phyloP scores from a whole-genome alignment of 2,888 invertebrate species.

The Tenthredo mesomela region DNA sequence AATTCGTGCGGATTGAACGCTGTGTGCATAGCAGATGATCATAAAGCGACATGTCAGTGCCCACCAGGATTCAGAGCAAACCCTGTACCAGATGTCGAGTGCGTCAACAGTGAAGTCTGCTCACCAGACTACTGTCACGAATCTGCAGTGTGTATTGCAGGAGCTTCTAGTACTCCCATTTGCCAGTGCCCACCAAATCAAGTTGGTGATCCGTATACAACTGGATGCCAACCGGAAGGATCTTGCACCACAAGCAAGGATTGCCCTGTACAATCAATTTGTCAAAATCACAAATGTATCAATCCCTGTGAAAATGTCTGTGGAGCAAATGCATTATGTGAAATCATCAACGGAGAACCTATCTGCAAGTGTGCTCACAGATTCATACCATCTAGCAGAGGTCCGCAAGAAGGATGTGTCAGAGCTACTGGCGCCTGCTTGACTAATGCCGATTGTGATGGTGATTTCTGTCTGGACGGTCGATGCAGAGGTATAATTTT shows the following conservation, averaged over 20 bases:
- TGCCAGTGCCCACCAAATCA: constrained; percentile 90
- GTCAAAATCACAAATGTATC: constrained; percentile 85
- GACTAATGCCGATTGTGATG: constrained; percentile 88
- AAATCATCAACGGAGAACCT: constrained; percentile 87
- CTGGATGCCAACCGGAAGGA: constrained; percentile 89
- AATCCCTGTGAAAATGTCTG: constrained; percentile 92
- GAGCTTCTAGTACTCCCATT: constrained; percentile 83
- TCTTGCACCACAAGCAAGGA: constrained; percentile 88
- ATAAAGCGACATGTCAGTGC: constrained; percentile 91
- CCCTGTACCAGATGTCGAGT: constrained; percentile 91
- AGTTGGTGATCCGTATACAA: constrained; percentile 86
- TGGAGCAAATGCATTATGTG: constrained; percentile 90
- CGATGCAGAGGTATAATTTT: constrained; percentile 84
- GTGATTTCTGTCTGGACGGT: constrained; percentile 88
- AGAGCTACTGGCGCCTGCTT: constrained; percentile 84
- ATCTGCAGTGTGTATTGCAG: constrained; percentile 88
- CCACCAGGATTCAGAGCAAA: constrained; percentile 90
- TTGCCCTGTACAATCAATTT: constrained; percentile 88
- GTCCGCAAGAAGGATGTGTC: constrained; percentile 85
- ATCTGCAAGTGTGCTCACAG: constrained; percentile 89
- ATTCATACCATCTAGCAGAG: constrained; percentile 85
- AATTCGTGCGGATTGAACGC: constrained; percentile 93
- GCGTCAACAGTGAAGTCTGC: constrained; percentile 86
- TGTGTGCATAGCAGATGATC: constrained; percentile 92
- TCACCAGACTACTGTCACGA: constrained; percentile 90